phyloP scores from a whole-genome alignment of 2,888 invertebrate genomes.

The Cyrtodaria siliqua region DNA sequence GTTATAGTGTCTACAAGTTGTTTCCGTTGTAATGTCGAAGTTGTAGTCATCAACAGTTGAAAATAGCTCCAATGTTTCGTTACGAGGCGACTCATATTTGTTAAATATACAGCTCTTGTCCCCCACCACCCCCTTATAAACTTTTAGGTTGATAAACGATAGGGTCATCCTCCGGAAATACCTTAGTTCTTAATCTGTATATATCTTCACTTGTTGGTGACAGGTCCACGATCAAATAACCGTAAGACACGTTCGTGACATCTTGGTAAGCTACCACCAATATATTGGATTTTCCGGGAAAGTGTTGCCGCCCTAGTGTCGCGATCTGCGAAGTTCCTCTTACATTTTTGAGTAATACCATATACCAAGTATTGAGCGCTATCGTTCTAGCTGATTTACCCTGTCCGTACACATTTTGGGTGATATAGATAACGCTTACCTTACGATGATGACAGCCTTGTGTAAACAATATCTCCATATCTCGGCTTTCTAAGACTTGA shows the following conservation, averaged over 20 bases:
- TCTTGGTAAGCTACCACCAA: conserved; percentile 39
- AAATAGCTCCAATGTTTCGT: conserved; percentile 18
- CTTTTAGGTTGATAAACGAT: conserved; percentile 10
- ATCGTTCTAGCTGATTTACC: conserved; percentile 45
- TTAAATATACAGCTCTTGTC: too few relatives aligned
- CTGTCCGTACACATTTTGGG: conserved; percentile 42
- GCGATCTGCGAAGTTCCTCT: conserved; percentile 19
- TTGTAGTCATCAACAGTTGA: conserved; percentile 16
- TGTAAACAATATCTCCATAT: conserved; percentile 31
- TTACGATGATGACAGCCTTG: conserved; percentile 40
- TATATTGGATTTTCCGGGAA: conserved; percentile 20
- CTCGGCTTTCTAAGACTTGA: conserved; percentile 12
- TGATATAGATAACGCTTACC: conserved; percentile 41
- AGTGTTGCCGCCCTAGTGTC: conserved; percentile 7
- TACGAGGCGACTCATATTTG: conserved; percentile 26
- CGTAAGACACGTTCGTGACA: conserved; percentile 19
- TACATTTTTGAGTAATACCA: conserved; percentile 27
- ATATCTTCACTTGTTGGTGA: conserved; percentile 20
- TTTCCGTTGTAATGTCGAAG: conserved; percentile 13
- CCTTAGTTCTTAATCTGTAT: conserved; percentile 42
- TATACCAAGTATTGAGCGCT: conserved; percentile 34
- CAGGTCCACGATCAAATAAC: conserved; percentile 37
- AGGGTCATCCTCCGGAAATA: conserved; percentile 27
- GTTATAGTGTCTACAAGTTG: conserved; percentile 11
- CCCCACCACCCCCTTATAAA: neutral